Base-by-base conservation (phyloP, 2,113 vertebrate species). In the Gadus chalcogrammus region DNA sequence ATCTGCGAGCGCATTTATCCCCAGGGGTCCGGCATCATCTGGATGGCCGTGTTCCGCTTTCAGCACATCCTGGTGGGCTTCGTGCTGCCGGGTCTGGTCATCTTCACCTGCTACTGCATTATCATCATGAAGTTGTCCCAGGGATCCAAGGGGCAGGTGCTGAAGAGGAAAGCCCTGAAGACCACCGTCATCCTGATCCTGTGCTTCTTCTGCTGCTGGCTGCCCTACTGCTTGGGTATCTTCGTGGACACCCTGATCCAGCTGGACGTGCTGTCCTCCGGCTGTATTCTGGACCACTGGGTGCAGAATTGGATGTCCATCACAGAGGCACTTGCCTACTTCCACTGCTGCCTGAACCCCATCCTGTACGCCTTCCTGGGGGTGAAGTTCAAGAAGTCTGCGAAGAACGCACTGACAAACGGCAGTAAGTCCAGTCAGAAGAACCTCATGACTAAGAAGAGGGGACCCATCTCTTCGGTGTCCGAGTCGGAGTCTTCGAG, bases 401-500 rank as follows among this genome's bases (percentile, higher is more conserved):
- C 97, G 66, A 93, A 92, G 74, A 96, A 89, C 1, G 93, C 95
- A 0, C 86, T 99, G 79, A 95, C 92, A 7, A 15, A 90, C 84
- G 94, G 88, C 91, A 95, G 96, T 87, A 93, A 92, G 55, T 98
- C 97, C 4, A 97, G 97, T 80, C 93, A 96, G 76, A 99, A 98
- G 87, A 95, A 94, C 13, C 93, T 99, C 15, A 87, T 91, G 76
- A 93, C 93, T 60, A 98, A 96, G 89, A 94, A 95, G 84, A 95
- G 96, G 65, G 94, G 93, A 1, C 93, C 91, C 69, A 95, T 96
- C 78, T 97, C 97, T 66, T 99, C 97, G 2, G 93, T 98, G 71
- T 99, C 97, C 0, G 97, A 99, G 78, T 99, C 97, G 0, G 97
- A 99, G 75, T 99, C 97, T n/a, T 99, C 96, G 0, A 98, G 96